Base-by-base conservation (phyloP, 2,888 invertebrate species). In the Eurytoma californica region DNA sequence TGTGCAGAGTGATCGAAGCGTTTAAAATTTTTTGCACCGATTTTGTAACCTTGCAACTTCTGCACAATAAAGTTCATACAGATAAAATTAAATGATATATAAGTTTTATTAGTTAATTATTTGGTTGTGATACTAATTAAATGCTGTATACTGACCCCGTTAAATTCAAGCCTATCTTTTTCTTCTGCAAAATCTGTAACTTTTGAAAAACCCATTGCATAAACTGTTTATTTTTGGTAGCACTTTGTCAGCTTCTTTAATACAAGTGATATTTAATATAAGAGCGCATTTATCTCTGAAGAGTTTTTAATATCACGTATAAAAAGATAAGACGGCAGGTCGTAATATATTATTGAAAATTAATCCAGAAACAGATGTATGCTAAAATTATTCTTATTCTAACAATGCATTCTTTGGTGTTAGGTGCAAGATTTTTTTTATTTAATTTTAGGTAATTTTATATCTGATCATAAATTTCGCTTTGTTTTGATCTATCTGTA, bases 331-430 rank as follows among this genome's bases (percentile, higher is more conserved):
- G 39, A 39, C 30, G 9, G 51, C 12, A 28, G 47, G 12, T 1
- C 60, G 67, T 12, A 78, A 72, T 20, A 57, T 61, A 47, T 14
- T 24, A 24, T 24, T 24, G 24, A 1, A 73, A 16, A 49, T 72
- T 78, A 7, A 72, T 9, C n/a, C 72, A 72, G 28, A 78, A 53
- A 55, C 66, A 72, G 49, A 72, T 61, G 13, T 78, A 60, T 9
- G 72, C n/a, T 18, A 78, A 55, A 16, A 30, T 60, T 16, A 78
- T 39, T 72, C 18, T 60, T 16, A 78, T 39, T 72, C 18, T 53
- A 58, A 47, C 1, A 20, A 65, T 47, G 3, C 14, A 60, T 51
- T 58, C n/a, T 20, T 30, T 51, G 1, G 24, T 24, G 24, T 24
- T 24, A 24, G 2, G 24, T 24, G 24, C 24, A 24, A 24, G 1